Conservation (phyloP, 2,888 invertebrate genomes). For the Apoda limacodes region DNA sequence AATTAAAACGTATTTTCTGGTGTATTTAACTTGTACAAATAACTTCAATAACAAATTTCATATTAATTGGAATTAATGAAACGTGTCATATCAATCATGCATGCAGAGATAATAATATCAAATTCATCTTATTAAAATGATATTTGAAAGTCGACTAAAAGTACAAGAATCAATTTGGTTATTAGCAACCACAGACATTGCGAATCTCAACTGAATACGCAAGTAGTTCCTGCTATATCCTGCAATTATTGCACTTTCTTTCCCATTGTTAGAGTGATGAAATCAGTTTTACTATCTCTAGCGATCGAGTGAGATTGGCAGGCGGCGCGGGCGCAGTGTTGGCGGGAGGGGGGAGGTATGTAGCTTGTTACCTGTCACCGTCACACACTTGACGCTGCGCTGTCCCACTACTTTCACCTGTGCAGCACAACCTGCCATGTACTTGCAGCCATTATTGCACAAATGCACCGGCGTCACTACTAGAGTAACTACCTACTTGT, state of each 20-base stretch:
- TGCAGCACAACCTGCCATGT: constrained; percentile 41
- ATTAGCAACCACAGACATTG: too few relatives aligned
- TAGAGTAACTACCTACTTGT: too few relatives aligned
- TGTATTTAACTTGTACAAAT: too few relatives aligned
- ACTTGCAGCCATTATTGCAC: constrained; percentile 35
- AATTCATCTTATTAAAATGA: too few relatives aligned
- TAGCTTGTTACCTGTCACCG: constrained; percentile 24
- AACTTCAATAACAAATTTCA: neutral
- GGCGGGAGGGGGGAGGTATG: constrained; percentile 43
- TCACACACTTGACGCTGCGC: constrained; percentile 50
- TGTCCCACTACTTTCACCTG: constrained; percentile 56
- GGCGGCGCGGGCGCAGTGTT: constrained; percentile 14
- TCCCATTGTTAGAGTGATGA: constrained; percentile 59
- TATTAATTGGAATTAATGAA: neutral
- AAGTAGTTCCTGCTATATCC: constrained; percentile 48
- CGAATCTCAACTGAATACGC: constrained; percentile 26
- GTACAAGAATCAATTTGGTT: too few relatives aligned
- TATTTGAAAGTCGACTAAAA: too few relatives aligned
- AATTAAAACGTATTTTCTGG: too few relatives aligned
- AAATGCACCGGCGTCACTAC: too few relatives aligned
- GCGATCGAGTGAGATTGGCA: constrained; percentile 57
- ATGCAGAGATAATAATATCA: too few relatives aligned
- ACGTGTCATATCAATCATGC: too few relatives aligned
- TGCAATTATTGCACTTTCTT: constrained; percentile 65
- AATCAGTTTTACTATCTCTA: constrained; percentile 59